Evolutionary conservation across 2,888 invertebrate genomes (phyloP).

Genomic region (Synanthedon vespiformis): DNA sequence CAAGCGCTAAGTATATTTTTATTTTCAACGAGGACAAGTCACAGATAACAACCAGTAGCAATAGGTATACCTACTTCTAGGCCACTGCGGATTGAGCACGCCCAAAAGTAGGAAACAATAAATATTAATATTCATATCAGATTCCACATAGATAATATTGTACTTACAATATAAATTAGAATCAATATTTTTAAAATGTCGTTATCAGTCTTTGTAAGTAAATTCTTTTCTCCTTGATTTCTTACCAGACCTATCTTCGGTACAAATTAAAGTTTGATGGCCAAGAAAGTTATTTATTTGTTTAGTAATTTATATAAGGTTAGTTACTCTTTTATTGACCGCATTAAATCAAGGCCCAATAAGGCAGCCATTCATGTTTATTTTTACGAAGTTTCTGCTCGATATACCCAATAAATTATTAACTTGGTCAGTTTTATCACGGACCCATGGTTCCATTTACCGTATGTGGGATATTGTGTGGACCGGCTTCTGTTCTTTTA

Average conservation of each 20-base stretch:
- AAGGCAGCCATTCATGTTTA: constrained; percentile 71
- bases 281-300: constrained; percentile 67
- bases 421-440: constrained; percentile 68
- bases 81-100: no score
- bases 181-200: no score
- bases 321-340: constrained; percentile 69
- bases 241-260: neutral
- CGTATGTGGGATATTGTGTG: constrained; percentile 37
- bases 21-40: no score
- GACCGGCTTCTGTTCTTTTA: constrained; percentile 14
- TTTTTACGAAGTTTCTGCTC: constrained; percentile 69
- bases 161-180: no score
- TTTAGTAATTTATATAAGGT: constrained; percentile 70
- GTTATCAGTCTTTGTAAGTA: no score
- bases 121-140: no score
- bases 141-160: no score
- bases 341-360: constrained; percentile 70
- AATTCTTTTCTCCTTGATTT: no score
- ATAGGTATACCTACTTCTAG: no score
- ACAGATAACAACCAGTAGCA: no score
- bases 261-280: constrained; percentile 53
- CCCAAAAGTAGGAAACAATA: no score
- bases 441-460: constrained; percentile 52
- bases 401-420: constrained; percentile 67
- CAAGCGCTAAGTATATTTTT: no score